Conservation (phyloP, 2,797 vertebrate genomes). For the Falco naumanni region DNA sequence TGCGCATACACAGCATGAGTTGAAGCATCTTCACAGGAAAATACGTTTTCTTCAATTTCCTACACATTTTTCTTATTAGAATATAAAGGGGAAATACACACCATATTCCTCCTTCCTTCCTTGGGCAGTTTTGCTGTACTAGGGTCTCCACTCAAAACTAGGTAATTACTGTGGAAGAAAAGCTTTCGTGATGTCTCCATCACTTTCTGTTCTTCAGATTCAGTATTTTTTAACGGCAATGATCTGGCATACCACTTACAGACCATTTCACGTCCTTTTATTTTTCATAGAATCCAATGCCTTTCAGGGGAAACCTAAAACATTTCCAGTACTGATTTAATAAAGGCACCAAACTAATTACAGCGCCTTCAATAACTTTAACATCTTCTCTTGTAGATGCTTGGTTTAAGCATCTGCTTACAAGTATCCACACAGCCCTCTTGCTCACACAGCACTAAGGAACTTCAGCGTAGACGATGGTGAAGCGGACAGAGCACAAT, state of each 20-base stretch:
- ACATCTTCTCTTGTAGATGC: background rate
- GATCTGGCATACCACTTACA: background rate
- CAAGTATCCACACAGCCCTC: background rate
- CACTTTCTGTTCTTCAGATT: background rate
- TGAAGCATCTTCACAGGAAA: conserved; percentile 23
- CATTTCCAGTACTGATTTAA: background rate
- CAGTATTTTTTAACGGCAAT: background rate
- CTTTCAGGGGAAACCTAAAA: background rate
- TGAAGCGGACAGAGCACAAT: background rate
- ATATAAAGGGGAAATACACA: background rate
- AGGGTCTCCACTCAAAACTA: background rate
- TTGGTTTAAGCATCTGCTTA: background rate
- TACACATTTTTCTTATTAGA: background rate
- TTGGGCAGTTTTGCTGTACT: background rate
- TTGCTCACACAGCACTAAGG: background rate
- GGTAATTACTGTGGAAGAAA: background rate
- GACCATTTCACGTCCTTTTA: background rate
- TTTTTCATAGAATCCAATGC: background rate
- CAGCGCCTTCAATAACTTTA: background rate
- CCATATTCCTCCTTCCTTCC: background rate
- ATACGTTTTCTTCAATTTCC: background rate
- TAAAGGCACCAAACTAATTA: background rate
- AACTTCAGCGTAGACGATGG: rapidly evolving
- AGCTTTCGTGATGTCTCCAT: background rate
- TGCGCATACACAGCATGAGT: background rate